These are phyloP conservation scores for Malurus leucopterus DNA, from an alignment of 2,797 vertebrate genomes.

Conservation along the genomic window DNA sequence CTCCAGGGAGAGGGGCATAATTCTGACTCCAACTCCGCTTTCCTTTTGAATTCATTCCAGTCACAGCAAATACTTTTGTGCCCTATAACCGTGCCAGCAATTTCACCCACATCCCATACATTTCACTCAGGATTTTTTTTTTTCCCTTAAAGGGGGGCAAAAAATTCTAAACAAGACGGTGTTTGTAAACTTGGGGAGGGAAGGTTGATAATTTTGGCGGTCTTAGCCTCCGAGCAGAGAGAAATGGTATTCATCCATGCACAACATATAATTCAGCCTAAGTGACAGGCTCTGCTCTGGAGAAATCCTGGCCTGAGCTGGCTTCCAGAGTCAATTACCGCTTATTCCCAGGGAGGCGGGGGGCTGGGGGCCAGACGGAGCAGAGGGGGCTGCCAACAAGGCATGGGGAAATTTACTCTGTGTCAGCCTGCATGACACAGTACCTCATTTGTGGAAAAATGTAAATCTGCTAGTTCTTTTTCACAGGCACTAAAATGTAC, in stretches of 20 bases:
- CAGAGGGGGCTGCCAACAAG: slow-evolving; percentile 38
- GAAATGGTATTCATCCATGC: slow-evolving; percentile 61
- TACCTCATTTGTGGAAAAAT: slow-evolving; percentile 66
- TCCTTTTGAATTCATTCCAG: neutral
- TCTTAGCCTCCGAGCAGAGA: slow-evolving; percentile 36
- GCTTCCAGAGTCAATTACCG: slow-evolving; percentile 61
- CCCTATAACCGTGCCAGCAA: neutral
- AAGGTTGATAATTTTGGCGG: slow-evolving; percentile 41
- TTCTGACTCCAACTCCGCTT: neutral
- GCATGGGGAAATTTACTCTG: slow-evolving; percentile 42
- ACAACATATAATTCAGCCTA: slow-evolving; percentile 63
- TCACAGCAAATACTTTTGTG: neutral
- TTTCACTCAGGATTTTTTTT: neutral
- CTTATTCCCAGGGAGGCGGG: slow-evolving; percentile 56
- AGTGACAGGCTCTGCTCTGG: slow-evolving; percentile 63
- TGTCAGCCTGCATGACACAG: slow-evolving; percentile 54
- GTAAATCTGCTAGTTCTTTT: slow-evolving; percentile 56
- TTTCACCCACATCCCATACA: neutral
- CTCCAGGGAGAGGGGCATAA: neutral
- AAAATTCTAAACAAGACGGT: slow-evolving; percentile 15
- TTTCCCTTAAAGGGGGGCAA: neutral
- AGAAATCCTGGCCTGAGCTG: slow-evolving; percentile 63
- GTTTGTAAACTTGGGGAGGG: slow-evolving; percentile 27
- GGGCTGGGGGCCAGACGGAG: slow-evolving; percentile 24
- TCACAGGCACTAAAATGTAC: slow-evolving; percentile 46